phyloP scores from a whole-genome alignment of 2,797 vertebrate genomes.

The Danio aesculapii region DNA sequence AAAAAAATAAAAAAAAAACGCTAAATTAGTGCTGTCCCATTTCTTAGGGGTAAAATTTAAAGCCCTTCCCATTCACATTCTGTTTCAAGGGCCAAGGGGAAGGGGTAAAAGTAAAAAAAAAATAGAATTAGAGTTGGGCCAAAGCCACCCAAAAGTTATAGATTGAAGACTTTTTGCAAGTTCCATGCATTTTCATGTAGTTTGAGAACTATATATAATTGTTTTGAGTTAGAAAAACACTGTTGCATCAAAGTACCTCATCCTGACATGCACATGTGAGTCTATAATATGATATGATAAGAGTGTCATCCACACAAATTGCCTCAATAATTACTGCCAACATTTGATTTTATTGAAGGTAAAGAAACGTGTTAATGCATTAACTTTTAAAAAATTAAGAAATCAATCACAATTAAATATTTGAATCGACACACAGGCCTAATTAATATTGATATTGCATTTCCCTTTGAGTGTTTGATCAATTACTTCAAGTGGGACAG shows the following conservation, averaged over 20 bases:
- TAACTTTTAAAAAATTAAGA: not conserved
- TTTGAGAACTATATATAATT: not conserved
- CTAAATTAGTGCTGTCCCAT: no score
- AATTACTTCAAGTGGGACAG: conserved; percentile 42
- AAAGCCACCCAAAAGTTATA: no score
- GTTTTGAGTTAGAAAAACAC: not conserved
- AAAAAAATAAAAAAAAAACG: no score
- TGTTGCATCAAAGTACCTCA: not conserved
- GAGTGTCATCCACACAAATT: not conserved
- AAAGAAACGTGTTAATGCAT: not conserved
- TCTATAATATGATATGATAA: not conserved
- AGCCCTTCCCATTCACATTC: no score
- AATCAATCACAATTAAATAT: conserved; percentile 10
- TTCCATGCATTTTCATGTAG: not conserved
- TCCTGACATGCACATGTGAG: not conserved
- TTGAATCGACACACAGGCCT: not conserved
- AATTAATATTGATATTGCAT: conserved; percentile 47
- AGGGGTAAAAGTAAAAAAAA: no score
- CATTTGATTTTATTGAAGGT: conserved; percentile 4
- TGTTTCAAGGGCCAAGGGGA: no score
- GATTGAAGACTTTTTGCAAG: not conserved
- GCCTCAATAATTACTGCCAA: not conserved
- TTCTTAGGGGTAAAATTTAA: no score
- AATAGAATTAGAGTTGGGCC: no score
- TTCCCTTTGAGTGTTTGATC: conserved; percentile 34